phyloP scores from a whole-genome alignment of 2,797 vertebrate genomes.

The Lacerta bilineata region DNA sequence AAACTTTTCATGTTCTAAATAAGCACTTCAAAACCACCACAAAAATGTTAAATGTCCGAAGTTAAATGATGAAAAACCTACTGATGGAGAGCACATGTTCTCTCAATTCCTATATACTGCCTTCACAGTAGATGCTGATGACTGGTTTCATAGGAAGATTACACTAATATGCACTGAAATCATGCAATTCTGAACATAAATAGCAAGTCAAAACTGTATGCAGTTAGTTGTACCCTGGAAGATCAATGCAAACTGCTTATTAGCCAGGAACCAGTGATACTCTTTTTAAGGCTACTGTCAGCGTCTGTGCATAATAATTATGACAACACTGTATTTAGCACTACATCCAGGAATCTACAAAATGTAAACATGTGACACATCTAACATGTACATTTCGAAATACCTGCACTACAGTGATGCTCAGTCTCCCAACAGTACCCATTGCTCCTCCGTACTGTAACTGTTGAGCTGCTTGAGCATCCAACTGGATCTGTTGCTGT shows the following conservation, averaged over 20 bases:
- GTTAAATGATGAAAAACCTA: neutral
- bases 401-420: slow-evolving; percentile 97
- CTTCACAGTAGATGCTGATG: neutral
- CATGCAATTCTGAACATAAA: slow-evolving; percentile 16
- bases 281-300: neutral
- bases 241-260: neutral
- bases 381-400: neutral
- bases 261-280: slow-evolving; percentile 7
- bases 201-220: neutral
- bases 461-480: slow-evolving; percentile 93
- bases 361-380: neutral
- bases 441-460: slow-evolving; percentile 91
- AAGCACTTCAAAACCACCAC: neutral
- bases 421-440: slow-evolving; percentile 90
- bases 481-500: slow-evolving; percentile 95
- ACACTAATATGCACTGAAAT: neutral
- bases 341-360: accelerated
- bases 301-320: neutral
- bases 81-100: neutral
- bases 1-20: neutral
- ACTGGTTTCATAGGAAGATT: neutral
- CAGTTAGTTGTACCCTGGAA: neutral
- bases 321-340: neutral
- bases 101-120: neutral
- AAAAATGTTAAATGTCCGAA: neutral